phyloP scores from a whole-genome alignment of 2,797 vertebrate species.

The Cygnus olor region DNA sequence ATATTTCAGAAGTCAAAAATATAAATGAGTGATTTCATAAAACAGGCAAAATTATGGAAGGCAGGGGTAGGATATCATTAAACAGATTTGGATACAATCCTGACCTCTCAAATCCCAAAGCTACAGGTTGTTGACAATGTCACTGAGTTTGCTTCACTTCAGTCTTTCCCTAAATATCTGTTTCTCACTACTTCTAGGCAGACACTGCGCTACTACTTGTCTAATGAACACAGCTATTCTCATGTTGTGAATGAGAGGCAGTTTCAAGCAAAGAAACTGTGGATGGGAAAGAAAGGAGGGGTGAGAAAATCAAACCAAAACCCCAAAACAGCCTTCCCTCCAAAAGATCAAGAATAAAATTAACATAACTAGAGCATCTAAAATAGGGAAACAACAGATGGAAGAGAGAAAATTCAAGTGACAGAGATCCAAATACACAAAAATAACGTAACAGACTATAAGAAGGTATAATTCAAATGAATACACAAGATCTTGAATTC shows the following conservation, averaged over 20 bases:
- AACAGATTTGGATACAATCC: neutral
- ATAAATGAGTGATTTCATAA: neutral
- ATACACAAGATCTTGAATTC: slow-evolving; percentile 2
- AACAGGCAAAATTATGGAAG: neutral
- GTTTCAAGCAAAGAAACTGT: slow-evolving; percentile 5
- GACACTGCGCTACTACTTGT: neutral
- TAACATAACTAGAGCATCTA: slow-evolving; percentile 2
- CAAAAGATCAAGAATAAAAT: slow-evolving; percentile 19
- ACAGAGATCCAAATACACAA: slow-evolving; percentile 5
- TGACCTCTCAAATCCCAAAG: slow-evolving; percentile 12
- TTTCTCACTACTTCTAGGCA: neutral
- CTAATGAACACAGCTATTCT: neutral
- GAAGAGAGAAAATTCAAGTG: neutral
- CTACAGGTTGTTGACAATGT: neutral
- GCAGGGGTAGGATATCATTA: neutral
- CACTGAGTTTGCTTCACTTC: neutral
- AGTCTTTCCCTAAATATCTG: neutral
- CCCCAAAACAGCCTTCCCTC: neutral
- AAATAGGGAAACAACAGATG: neutral
- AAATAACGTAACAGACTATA: slow-evolving; percentile 5
- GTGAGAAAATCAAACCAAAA: neutral
- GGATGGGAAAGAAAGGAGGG: neutral
- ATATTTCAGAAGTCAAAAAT: slow-evolving; percentile 4
- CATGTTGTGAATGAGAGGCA: neutral
- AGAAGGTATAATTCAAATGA: neutral